phyloP scores from a whole-genome alignment of 2,888 invertebrate species.

The Lithophane leautieri region DNA sequence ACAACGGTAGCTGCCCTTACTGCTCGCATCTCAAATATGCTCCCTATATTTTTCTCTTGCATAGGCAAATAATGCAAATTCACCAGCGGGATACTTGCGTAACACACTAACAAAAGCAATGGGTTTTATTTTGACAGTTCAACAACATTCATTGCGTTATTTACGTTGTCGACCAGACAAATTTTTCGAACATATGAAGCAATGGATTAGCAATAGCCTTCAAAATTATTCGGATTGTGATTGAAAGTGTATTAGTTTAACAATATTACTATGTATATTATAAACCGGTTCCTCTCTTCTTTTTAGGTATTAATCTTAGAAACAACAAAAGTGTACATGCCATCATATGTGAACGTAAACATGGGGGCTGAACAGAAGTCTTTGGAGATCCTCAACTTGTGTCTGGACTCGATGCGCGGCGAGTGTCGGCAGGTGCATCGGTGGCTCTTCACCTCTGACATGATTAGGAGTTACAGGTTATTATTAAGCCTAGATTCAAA shows the following conservation, averaged over 20 bases:
- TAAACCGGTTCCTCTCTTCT: neutral
- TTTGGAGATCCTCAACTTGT: constrained; percentile 96
- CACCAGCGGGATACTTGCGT: neutral
- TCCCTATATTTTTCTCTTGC: too few species aligned
- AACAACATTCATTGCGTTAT: too few species aligned
- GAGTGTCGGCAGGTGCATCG: constrained; percentile 96
- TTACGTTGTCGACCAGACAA: too few species aligned
- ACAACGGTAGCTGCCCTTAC: neutral
- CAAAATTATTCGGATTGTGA: too few species aligned
- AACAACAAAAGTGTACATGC: constrained; percentile 97
- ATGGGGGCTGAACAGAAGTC: constrained; percentile 98
- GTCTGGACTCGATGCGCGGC: constrained; percentile 94
- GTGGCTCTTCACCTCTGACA: constrained; percentile 97
- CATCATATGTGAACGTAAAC: constrained; percentile 98
- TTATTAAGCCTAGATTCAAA: neutral
- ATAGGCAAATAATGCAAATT: neutral
- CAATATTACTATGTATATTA: neutral
- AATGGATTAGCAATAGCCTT: too few species aligned
- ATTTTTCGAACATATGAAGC: too few species aligned
- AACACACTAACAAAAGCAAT: too few species aligned
- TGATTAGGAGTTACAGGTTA: constrained; percentile 96
- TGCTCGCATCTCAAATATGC: neutral
- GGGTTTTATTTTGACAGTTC: too few species aligned
- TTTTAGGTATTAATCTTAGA: constrained; percentile 95
- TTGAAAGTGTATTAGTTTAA: too few species aligned